A percentile compares a stretch with the other conserved stretches of the same genome.
phyloP scores from a whole-genome alignment of 1,140 invertebrate genomes.

The Hypothenemus hampei region DNA sequence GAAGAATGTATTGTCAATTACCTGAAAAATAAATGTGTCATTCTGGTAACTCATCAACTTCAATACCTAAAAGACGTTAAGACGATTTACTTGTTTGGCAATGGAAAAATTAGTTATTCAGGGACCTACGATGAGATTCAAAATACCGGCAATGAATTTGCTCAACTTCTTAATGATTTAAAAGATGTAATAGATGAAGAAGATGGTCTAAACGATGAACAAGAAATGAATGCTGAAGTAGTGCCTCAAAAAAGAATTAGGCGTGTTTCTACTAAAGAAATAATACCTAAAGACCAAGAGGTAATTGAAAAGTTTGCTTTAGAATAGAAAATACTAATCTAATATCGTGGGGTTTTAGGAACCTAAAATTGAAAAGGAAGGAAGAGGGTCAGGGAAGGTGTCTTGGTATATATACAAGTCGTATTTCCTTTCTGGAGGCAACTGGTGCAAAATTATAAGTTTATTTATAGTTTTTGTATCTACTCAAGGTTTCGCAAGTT shows the following conservation, averaged over 20 bases:
- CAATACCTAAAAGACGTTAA: conserved; percentile 78
- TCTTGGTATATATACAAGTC: conserved; percentile 23
- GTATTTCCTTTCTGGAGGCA: conserved; percentile 39
- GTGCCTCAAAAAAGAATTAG: conserved; percentile 48
- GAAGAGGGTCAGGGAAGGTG: conserved; percentile 26
- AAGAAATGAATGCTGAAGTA: conserved; percentile 26
- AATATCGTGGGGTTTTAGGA: conserved; percentile 10
- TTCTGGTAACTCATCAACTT: conserved; percentile 84
- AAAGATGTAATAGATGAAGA: conserved; percentile 45
- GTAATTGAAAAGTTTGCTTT: background rate
- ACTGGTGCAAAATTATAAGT: conserved; percentile 48
- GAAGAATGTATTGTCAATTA: conserved; percentile 53
- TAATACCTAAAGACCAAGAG: conserved; percentile 31
- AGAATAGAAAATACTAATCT: background rate
- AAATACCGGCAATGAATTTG: conserved; percentile 44
- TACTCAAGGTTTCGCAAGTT: conserved; percentile 60
- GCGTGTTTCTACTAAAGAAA: conserved; percentile 47
- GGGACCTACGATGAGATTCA: conserved; percentile 47
- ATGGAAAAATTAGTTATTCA: conserved; percentile 54
- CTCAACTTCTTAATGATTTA: conserved; percentile 51
- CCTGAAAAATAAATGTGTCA: conserved; percentile 63
- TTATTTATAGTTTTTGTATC: conserved; percentile 52
- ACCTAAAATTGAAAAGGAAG: conserved; percentile 30
- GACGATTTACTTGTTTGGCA: conserved; percentile 57
- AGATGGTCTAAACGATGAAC: conserved; percentile 9